Base-by-base conservation (phyloP, 2,797 vertebrate species). In the Acanthornis magna region DNA sequence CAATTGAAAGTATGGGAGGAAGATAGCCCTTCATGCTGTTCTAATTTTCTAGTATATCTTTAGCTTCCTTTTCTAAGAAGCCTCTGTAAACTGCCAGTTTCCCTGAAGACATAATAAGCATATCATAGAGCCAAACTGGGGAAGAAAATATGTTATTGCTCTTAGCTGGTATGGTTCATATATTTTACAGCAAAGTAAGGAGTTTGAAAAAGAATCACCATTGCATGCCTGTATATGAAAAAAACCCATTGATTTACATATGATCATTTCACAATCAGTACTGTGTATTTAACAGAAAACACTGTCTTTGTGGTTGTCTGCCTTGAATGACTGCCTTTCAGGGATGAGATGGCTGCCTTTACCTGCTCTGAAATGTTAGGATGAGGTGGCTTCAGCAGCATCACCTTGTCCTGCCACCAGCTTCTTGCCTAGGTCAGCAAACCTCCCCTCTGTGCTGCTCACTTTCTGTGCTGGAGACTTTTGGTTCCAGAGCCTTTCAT, bases 1-100 rank as follows among this genome's bases (percentile, higher is more conserved):
- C 13, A 55, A 15, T 0, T 50, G 23, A 29, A 88, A 63, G 13
- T 47, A 43, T 15, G 3, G 43, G 23, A 86, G 16, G 48, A 79
- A 87, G 34, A 82, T 77, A 78, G 5, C 5, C 22, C 16, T n/a
- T 79, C 1, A 0, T 0, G 0, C 13, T 4, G 2, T 32, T 10
- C 8, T 92, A 63, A 27, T 88, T 73, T 88, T 80, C 45, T 88
- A 72, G 68, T 80, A 38, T 23, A 43, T 30, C 5, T 88, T 82
- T 80, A 67, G 67, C 30, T 83, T 91, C 25, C 38, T 89, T 3
- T 77, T 83, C 77, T 57, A 79, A 22, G 42, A 79, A 91, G 32
- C 6, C 48, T 81, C 32, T 11, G 1, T 47, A 87, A 88, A 43
- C 25, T 94, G 6, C 8, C n/a, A 53, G 45, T 67, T 82, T 94